A percentile compares a stretch with the other conserved stretches of the same genome.
These are phyloP conservation scores for Montipora capitata DNA, from an alignment of 92 coral and sea anemone genomes.

Conservation along the genomic window DNA sequence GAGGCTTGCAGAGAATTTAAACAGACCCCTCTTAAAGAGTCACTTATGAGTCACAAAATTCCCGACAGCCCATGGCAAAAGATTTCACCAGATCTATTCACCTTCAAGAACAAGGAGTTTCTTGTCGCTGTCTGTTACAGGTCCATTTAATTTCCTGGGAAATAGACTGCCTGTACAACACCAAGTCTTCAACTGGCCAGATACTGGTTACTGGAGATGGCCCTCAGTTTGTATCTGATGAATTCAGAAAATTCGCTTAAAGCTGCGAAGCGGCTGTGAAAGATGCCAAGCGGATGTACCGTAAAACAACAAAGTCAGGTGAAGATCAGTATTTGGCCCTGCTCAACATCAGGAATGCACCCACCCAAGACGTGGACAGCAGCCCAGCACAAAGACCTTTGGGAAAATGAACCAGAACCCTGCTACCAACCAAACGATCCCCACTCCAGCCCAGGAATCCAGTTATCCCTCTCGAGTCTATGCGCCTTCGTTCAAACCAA, in stretches of 20 bases:
- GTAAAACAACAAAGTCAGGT: neutral
- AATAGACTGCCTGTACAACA: conserved; percentile 8
- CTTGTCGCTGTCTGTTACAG: neutral
- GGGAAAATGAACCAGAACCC: neutral
- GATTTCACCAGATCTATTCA: conserved; percentile 6
- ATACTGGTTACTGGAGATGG: neutral
- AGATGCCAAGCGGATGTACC: neutral
- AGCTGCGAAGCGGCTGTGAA: neutral
- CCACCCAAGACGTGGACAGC: neutral
- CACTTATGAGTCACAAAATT: neutral
- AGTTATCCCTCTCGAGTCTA: neutral
- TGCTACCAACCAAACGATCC: too few relatives aligned
- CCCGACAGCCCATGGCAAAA: conserved; percentile 9
- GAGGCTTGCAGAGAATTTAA: conserved; percentile 17
- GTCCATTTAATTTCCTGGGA: conserved; percentile 19
- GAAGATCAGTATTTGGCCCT: neutral
- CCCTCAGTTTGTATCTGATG: neutral
- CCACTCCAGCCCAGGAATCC: too few relatives aligned
- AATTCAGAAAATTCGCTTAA: neutral
- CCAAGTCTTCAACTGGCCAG: conserved; percentile 5
- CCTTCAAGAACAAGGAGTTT: neutral
- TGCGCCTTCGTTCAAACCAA: too few relatives aligned
- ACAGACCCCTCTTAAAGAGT: conserved; percentile 13
- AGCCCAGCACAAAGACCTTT: neutral
- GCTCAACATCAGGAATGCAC: neutral